Conservation (phyloP, 2,888 invertebrate species). For the Biston stratarius region DNA sequence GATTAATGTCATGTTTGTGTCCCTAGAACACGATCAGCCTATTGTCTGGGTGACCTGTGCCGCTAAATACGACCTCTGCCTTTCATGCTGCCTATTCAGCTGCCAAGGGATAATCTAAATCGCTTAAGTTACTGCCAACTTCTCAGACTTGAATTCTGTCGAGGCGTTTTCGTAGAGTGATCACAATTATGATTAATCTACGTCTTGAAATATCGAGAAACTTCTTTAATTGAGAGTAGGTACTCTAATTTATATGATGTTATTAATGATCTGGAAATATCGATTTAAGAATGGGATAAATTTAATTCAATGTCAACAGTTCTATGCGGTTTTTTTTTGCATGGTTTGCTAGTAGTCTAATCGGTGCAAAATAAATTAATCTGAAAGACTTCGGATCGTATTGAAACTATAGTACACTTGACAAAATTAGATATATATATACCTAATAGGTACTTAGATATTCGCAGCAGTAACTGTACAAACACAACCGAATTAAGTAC, state of each 20-base stretch:
- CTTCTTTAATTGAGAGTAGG: neutral
- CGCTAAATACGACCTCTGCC: neutral
- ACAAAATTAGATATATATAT: no score
- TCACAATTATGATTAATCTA: conserved; percentile 10
- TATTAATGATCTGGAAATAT: conserved; percentile 4
- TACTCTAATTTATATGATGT: neutral
- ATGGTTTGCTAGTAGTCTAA: no score
- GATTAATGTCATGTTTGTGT: conserved; percentile 5
- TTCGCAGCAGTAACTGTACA: no score
- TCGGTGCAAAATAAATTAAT: no score
- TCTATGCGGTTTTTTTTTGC: neutral
- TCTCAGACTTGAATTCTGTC: conserved; percentile 16
- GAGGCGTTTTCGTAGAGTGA: conserved; percentile 4
- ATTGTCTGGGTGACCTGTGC: conserved; percentile 12
- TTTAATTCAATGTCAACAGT: neutral
- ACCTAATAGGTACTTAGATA: no score
- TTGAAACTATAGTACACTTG: no score
- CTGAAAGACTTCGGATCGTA: no score
- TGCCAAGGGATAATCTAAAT: conserved; percentile 22
- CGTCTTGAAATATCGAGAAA: conserved; percentile 4
- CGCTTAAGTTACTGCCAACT: conserved; percentile 25
- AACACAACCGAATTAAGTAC: no score
- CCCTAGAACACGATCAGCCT: neutral
- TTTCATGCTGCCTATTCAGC: conserved; percentile 7
- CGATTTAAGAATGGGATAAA: no score